Evolutionary conservation across 2,888 invertebrate species (phyloP).

Genomic region (Drosophila stalkeri): DNA sequence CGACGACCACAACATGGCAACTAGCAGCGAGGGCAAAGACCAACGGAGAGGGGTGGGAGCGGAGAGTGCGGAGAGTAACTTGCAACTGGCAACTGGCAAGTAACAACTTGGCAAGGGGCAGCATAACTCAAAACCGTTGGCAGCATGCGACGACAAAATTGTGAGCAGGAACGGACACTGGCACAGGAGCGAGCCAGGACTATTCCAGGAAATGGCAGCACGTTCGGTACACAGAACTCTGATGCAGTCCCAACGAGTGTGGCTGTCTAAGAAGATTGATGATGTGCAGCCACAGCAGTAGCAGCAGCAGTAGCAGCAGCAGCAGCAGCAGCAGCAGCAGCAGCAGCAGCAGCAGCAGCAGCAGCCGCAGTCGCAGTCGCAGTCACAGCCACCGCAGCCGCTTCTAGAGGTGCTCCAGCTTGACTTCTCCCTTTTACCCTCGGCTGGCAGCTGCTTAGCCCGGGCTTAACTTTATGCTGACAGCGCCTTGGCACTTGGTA

Average conservation of each 20-base stretch:
- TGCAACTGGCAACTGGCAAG: conserved; percentile 31
- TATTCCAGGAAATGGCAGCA: conserved; percentile 67
- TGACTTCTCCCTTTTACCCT: conserved; percentile 6
- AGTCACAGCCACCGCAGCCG: conserved; percentile 39
- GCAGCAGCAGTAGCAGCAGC: conserved; percentile 26
- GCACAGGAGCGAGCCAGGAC: conserved; percentile 5
- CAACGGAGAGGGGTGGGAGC: neutral
- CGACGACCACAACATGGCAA: conserved; percentile 62
- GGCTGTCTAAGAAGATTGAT: conserved; percentile 78
- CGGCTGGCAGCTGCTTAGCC: conserved; percentile 64
- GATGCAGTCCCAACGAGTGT: conserved; percentile 59
- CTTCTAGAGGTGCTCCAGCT: conserved; percentile 23
- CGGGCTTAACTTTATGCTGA: conserved; percentile 77
- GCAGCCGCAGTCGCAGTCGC: conserved; percentile 26
- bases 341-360: too few species aligned
- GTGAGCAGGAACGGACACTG: conserved; percentile 31
- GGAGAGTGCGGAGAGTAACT: neutral
- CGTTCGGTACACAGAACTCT: conserved; percentile 69
- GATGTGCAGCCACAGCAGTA: conserved; percentile 62
- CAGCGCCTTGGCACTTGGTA: conserved; percentile 74
- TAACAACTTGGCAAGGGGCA: conserved; percentile 48
- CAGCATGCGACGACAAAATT: conserved; percentile 68
- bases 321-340: conserved; percentile 37
- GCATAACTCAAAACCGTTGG: conserved; percentile 71
- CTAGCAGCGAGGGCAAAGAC: conserved; percentile 20